Evolutionary conservation across 2,888 invertebrate species (phyloP), one percentile per base, ranked within the genome.

Genomic region (Argyresthia albistria): DNA sequence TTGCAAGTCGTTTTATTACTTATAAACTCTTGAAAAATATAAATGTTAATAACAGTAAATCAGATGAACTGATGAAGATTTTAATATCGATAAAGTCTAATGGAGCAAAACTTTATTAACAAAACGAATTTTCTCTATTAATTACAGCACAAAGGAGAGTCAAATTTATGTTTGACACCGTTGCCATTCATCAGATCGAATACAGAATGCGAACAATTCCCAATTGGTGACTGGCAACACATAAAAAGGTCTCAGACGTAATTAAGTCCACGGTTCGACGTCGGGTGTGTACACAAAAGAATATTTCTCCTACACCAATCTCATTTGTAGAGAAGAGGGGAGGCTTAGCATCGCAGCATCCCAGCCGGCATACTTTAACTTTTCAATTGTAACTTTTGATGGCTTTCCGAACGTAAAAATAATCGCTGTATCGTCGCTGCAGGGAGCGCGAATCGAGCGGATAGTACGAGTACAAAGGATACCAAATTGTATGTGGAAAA

Each of bases 351-450:
- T 77, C 78, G 82, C 83, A 73, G 60, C 70, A 73, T 77, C 79
- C 83, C 83, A 66, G 72, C 67, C 76, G 83, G 86, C 74, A 83
- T 84, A 83, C 87, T 86, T 86, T 87, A 87, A 86, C 86, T 87
- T 86, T 87, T 87, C 87, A 87, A 87, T 87, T 87, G 86, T 81
- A 86, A 87, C 86, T 87, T 87, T 81, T 86, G 87, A 86, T 87
- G 86, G 86, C 81, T 86, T 86, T 86, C 80, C 83, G 80, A 86
- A 86, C 79, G 82, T 79, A 86, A 86, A 86, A 86, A 87, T 86
- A 87, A 86, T 86, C 81, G 81, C 68, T 71, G 72, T 78, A 81
- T 82, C 75, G 76, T 66, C 60, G 66, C 70, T 75, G 74, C 80
- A 77, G 47, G 83, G 84, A 70, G 79, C 69, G 69, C 68, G 75